Evolutionary conservation across 2,888 invertebrate genomes (phyloP), one percentile per base, ranked within the genome.

Genomic region (Campoplex capitator): DNA sequence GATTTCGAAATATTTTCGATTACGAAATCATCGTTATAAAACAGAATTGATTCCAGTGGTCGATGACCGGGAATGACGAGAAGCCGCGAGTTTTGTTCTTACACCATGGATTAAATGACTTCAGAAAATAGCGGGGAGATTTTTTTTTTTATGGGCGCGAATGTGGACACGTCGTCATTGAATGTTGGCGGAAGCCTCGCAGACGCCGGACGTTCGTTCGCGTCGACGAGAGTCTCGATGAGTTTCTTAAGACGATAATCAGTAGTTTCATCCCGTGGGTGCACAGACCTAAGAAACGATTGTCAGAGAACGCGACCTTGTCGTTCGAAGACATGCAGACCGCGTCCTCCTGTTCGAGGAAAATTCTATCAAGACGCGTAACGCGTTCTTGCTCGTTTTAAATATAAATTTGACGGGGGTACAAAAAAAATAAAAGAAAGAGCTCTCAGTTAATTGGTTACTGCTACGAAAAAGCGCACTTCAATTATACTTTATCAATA

Each of bases 311-410:
- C 91, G 89, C 89, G 93, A 92, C 93, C 93, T 93, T 92, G 93
- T 89, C 90, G 90, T 87, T 89, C 88, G 88, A 82, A 88, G 90
- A 90, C 91, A 93, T 93, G 92, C 93, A 92, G 87, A 91, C 87
- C 90, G 93, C 92, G 92, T 93, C 90, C 88, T 89, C 77, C 88
- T 88, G 89, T 93, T 93, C 93, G 91, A 89, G 90, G 93, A 93
- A 93, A 90, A 85, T 91, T 88, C 88, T 75, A 84, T 79, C 83
- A 83, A 73, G 67, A 45, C n/a, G 73, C n/a, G 73, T 74, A 77
- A 80, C 54, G 48, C 45, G 68, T 18, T 79, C 16, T 32, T 48
- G 16, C 35, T 51, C 28, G 62, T 58, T 73, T 23, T 23, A 73
- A 80, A 62, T 65, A 73, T 73, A 23, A 79, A 35, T 65, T 73